Conservation (phyloP, 2,797 vertebrate species). For the Philypnodon macrostomus region DNA sequence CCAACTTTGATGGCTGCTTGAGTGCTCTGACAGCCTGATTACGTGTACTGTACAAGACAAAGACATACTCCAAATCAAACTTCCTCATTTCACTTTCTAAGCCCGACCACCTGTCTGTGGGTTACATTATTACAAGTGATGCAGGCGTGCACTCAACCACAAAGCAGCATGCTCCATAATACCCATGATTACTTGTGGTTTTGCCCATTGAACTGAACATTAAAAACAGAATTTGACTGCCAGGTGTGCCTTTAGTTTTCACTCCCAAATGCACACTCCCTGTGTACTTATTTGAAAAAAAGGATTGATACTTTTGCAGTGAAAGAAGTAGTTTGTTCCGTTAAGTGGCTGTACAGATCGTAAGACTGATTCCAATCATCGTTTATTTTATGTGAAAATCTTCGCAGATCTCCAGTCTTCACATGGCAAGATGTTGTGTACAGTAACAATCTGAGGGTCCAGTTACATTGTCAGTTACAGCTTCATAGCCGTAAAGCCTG, state of each 20-base stretch:
- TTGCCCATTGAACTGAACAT: slow-evolving; percentile 58
- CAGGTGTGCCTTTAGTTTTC: slow-evolving; percentile 57
- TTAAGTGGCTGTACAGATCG: slow-evolving; percentile 15
- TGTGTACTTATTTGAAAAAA: slow-evolving; percentile 21
- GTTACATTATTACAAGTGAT: slow-evolving; percentile 50
- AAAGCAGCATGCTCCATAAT: slow-evolving; percentile 62
- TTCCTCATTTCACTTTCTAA: slow-evolving; percentile 65
- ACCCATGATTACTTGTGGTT: slow-evolving; percentile 70
- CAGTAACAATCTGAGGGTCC: slow-evolving; percentile 39
- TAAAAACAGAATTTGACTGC: slow-evolving; percentile 35
- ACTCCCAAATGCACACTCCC: slow-evolving; percentile 19
- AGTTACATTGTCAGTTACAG: slow-evolving; percentile 40
- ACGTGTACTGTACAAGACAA: slow-evolving; percentile 45
- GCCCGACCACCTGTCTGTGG: slow-evolving; percentile 74
- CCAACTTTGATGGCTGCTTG: slow-evolving; percentile 47
- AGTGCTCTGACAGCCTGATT: slow-evolving; percentile 19
- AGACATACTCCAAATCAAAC: slow-evolving; percentile 54
- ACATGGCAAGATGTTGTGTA: slow-evolving; percentile 7
- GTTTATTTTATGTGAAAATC: slow-evolving; percentile 7
- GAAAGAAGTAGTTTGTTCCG: slow-evolving; percentile 26
- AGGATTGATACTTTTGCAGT: slow-evolving; percentile 15
- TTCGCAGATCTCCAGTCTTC: neutral
- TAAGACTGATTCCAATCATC: slow-evolving; percentile 15
- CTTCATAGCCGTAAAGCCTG: slow-evolving; percentile 51
- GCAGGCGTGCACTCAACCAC: slow-evolving; percentile 51